Conservation (phyloP, 2,797 vertebrate genomes). For the Cichlasoma orientale region DNA sequence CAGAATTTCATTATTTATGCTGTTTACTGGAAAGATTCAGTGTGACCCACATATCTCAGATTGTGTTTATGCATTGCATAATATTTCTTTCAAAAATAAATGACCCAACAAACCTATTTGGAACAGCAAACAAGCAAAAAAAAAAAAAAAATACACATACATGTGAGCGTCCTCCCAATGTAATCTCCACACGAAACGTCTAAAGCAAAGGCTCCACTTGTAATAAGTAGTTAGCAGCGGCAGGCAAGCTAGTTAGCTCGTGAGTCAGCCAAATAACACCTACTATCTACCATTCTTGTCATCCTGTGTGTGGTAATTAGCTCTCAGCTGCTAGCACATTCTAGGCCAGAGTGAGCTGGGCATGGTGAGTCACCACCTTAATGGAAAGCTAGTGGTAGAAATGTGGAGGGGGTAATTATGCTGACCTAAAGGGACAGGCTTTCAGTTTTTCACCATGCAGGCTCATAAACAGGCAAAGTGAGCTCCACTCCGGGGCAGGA, state of each 20-base stretch:
- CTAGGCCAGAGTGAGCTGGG: slow-evolving; percentile 18
- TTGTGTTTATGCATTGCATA: not conserved
- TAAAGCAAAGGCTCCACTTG: slow-evolving; percentile 27
- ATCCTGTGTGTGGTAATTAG: slow-evolving; percentile 63
- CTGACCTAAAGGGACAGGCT: slow-evolving; percentile 64
- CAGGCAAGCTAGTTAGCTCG: slow-evolving; percentile 20
- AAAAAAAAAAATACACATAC: not conserved
- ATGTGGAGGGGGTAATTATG: slow-evolving; percentile 66
- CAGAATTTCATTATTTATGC: slow-evolving; percentile 33
- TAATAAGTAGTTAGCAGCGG: slow-evolving; percentile 5
- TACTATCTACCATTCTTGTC: slow-evolving; percentile 39
- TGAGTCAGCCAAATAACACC: slow-evolving; percentile 51
- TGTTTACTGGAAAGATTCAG: slow-evolving; percentile 17
- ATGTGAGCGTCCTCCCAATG: not conserved
- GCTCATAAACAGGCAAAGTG: slow-evolving; percentile 50
- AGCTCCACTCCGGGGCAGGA: slow-evolving; percentile 42
- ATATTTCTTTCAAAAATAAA: slow-evolving; percentile 6
- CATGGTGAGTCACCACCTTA: slow-evolving; percentile 70
- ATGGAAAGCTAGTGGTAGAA: slow-evolving; percentile 64
- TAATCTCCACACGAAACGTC: not conserved
- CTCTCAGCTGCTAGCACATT: slow-evolving; percentile 56
- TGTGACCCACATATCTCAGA: slow-evolving; percentile 34
- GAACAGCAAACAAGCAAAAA: not conserved
- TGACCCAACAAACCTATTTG: not conserved
- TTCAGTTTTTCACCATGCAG: slow-evolving; percentile 43